These are phyloP conservation scores for Tachuris rubrigastra DNA, from an alignment of 2,113 vertebrate genomes.

Conservation along the genomic window DNA sequence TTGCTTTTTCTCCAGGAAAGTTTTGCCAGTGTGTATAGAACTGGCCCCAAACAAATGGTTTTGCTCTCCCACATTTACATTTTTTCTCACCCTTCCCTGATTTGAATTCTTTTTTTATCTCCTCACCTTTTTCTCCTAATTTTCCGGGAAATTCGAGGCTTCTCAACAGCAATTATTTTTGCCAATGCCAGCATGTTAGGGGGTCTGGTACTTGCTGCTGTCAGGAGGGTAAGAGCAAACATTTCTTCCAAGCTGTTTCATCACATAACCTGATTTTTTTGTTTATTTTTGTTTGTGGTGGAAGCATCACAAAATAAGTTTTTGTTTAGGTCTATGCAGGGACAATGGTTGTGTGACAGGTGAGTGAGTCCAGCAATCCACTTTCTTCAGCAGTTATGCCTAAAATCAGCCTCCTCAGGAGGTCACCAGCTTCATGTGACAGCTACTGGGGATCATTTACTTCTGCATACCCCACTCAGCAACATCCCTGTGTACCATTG, in stretches of 20 bases:
- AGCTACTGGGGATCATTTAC: not conserved
- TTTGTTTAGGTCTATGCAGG: not conserved
- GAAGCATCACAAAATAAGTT: not conserved
- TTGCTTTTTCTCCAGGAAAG: not conserved
- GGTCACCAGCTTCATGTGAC: not conserved
- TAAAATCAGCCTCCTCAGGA: not conserved
- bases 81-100: not conserved
- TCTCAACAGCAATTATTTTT: not conserved
- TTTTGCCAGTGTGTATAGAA: not conserved
- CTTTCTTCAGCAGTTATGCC: not conserved
- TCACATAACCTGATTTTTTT: not conserved
- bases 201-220: not conserved
- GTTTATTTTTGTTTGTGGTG: not conserved
- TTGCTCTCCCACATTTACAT: not conserved
- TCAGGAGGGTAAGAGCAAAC: accelerated
- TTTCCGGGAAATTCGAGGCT: not conserved
- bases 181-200: not conserved
- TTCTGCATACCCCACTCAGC: not conserved
- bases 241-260: not conserved
- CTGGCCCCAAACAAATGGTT: not conserved
- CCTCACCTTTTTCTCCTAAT: not conserved
- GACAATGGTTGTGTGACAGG: not conserved
- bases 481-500: not conserved
- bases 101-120: not conserved
- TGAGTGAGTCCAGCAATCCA: not conserved